phyloP scores from a whole-genome alignment of 2,797 vertebrate species.

The Hippopotamyrus pictus region DNA sequence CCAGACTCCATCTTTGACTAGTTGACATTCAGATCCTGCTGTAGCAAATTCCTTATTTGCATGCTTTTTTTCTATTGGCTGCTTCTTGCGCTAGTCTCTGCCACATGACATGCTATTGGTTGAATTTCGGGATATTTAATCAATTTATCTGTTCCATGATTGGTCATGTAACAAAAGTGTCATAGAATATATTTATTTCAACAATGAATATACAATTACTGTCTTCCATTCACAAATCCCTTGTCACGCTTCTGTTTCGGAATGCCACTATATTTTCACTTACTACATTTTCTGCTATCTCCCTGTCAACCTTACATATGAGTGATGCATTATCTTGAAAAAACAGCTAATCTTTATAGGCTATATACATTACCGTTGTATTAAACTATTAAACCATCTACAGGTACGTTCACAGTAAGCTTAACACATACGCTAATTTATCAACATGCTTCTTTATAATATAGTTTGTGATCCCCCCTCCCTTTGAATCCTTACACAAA shows the following conservation, averaged over 20 bases:
- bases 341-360: not conserved
- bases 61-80: slow-evolving; percentile 75
- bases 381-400: not conserved
- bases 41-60: slow-evolving; percentile 76
- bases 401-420: not conserved
- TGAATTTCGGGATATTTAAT: slow-evolving; percentile 67
- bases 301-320: not conserved
- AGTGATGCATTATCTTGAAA: not conserved
- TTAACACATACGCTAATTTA: not conserved
- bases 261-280: slow-evolving; percentile 42
- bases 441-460: not conserved
- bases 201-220: slow-evolving; percentile 79
- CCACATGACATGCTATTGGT: slow-evolving; percentile 69
- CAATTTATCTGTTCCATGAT: slow-evolving; percentile 59
- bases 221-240: slow-evolving; percentile 88
- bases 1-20: slow-evolving; percentile 98
- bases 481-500: not conserved
- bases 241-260: slow-evolving; percentile 60
- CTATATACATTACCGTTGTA: not conserved
- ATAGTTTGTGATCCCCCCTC: not conserved
- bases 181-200: slow-evolving; percentile 64
- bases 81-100: slow-evolving; percentile 74
- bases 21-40: slow-evolving; percentile 90
- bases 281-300: not conserved
- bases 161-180: slow-evolving; percentile 57